phyloP scores from a whole-genome alignment of 2,113 vertebrate species.

The Gambusia holbrooki region DNA sequence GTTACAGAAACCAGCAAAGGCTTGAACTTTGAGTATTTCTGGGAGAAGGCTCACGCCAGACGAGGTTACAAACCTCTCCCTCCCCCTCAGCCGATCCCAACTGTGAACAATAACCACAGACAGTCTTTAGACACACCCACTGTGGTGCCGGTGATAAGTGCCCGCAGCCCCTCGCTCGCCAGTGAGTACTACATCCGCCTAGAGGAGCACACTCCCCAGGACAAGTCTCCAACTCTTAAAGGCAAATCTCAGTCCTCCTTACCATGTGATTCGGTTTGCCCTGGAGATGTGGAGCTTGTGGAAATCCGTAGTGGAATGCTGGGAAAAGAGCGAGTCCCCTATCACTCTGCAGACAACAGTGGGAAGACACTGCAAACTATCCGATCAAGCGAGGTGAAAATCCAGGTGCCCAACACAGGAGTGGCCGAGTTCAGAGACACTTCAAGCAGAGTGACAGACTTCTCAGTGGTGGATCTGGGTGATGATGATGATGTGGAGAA shows the following conservation, averaged over 20 bases:
- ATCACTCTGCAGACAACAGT: constrained; percentile 64
- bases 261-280: constrained; percentile 49
- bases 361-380: constrained; percentile 73
- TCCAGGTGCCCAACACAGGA: constrained; percentile 77
- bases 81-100: constrained; percentile 80
- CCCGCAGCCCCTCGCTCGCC: constrained; percentile 90
- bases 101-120: constrained; percentile 80
- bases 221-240: constrained; percentile 77
- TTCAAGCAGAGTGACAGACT: constrained; percentile 80
- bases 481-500: constrained; percentile 71
- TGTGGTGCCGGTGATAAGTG: constrained; percentile 90
- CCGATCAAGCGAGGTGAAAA: constrained; percentile 77
- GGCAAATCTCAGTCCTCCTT: constrained; percentile 57
- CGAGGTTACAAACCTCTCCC: constrained; percentile 83
- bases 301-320: constrained; percentile 77
- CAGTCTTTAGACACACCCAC: constrained; percentile 89
- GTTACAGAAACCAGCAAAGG: constrained; percentile 93
- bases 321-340: constrained; percentile 73
- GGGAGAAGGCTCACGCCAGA: constrained; percentile 89
- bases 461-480: constrained; percentile 79
- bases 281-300: constrained; percentile 80
- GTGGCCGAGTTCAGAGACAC: constrained; percentile 79
- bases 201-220: constrained; percentile 88
- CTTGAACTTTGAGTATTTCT: constrained; percentile 93
- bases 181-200: constrained; percentile 93